phyloP scores from a whole-genome alignment of 2,797 vertebrate species.

The Acanthornis magna region DNA sequence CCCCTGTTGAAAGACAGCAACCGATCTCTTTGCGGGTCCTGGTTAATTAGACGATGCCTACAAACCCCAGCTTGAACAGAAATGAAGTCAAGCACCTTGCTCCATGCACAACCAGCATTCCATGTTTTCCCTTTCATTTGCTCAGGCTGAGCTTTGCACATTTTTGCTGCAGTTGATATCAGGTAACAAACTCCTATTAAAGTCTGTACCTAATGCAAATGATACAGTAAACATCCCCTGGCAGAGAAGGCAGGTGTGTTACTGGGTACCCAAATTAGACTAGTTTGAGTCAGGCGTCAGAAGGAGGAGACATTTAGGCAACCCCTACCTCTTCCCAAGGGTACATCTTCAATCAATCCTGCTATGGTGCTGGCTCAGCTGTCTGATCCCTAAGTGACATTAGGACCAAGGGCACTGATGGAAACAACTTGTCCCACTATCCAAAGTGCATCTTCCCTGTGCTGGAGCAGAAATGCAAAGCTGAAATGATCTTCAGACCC shows the following conservation, averaged over 20 bases:
- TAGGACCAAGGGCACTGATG: constrained; percentile 1
- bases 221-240: not conserved
- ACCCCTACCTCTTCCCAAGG: not conserved
- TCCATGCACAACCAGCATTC: not conserved
- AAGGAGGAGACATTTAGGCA: not conserved
- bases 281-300: not conserved
- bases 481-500: not conserved
- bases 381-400: not conserved
- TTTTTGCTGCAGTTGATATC: not conserved
- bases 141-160: not conserved
- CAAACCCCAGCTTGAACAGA: not conserved
- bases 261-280: not conserved
- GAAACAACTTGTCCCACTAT: not conserved
- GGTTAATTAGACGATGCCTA: not conserved
- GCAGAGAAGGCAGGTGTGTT: not conserved
- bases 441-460: not conserved
- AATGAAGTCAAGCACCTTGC: not conserved
- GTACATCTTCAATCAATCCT: constrained; percentile 3
- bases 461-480: not conserved
- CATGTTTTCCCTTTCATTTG: not conserved
- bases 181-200: not conserved
- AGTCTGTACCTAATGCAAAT: not conserved
- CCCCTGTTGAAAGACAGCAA: not conserved
- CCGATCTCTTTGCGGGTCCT: not conserved
- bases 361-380: not conserved